Evolutionary conservation across 1,140 invertebrate species (phyloP), one percentile per base, ranked within the genome.

Genomic region (Drosophila triauraria): DNA sequence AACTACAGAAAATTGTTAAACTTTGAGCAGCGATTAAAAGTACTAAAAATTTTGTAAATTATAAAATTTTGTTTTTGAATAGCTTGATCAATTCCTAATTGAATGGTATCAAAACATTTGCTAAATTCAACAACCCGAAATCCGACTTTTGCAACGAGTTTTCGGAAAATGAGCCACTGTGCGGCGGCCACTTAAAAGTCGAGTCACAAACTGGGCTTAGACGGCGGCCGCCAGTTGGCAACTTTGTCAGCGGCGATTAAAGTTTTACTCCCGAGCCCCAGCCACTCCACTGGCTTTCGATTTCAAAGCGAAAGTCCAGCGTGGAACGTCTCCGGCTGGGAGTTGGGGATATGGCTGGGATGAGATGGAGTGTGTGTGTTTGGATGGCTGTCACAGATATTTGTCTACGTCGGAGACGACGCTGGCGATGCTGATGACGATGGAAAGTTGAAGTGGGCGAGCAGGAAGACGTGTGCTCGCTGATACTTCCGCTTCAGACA

Each of bases 401-500:
- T 74, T 72, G 54, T 71, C 46, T 51, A 62, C 61, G 57, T 68
- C 61, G 57, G 61, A 48, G 56, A 47, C 43, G 43, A 20, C 20
- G 54, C 35, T 60, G 59, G 47, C 9, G 17, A 38, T 23, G 48
- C 30, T 47, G 42, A 51, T n/a, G 23, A 43, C 42, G 54, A 42
- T 54, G 61, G 67, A 67, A 44, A 67, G 63, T 38, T 70, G 67
- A 70, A 70, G 40, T 44, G 71, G 38, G 46, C 27, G 60, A 50
- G 40, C 62, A 60, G 58, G 50, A 68, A 79, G 53, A 56, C 53
- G 61, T 82, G 80, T 83, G 71, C 75, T 78, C 67, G 50, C 72
- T 71, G 62, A 87, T 72, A 86, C 83, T 87, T 86, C 82, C 82
- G 82, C 84, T 75, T 87, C 67, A 87, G 80, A 90, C 84, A 88